phyloP scores from a whole-genome alignment of 2,888 invertebrate species.

The Cosmia trapezina region DNA sequence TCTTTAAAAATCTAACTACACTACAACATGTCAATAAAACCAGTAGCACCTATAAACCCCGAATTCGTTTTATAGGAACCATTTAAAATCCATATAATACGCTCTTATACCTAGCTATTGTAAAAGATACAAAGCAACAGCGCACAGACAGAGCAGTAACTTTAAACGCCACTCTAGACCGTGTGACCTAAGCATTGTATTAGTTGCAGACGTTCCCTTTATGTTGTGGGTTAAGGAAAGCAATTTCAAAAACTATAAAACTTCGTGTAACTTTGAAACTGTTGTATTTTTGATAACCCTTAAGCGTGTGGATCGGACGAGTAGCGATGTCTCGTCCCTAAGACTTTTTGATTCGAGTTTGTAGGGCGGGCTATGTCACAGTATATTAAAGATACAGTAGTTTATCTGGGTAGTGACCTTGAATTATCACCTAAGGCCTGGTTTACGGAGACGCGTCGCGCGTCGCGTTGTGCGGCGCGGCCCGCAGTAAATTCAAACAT shows the following conservation, averaged over 20 bases:
- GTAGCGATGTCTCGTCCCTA: conserved; percentile 20
- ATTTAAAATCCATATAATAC: conserved; percentile 36
- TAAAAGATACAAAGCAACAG: conserved; percentile 19
- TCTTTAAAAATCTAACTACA: conserved; percentile 24
- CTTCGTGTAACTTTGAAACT: conserved; percentile 53
- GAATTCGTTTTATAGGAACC: conserved; percentile 38
- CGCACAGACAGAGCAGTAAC: conserved; percentile 44
- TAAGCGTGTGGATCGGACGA: conserved; percentile 4
- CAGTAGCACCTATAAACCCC: conserved; percentile 15
- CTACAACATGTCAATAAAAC: conserved; percentile 25
- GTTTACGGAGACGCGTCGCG: too few species aligned
- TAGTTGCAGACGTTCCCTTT: conserved; percentile 54
- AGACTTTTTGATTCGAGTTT: conserved; percentile 42
- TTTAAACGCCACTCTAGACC: conserved; percentile 49
- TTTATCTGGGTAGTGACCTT: too few species aligned
- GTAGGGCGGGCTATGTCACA: neutral
- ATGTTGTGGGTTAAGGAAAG: conserved; percentile 50
- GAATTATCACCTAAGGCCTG: too few species aligned
- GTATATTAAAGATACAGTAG: too few species aligned
- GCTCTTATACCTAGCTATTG: conserved; percentile 21
- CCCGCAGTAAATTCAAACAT: too few species aligned
- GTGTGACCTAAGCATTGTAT: conserved; percentile 52
- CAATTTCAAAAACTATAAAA: conserved; percentile 59
- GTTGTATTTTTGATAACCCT: conserved; percentile 56
- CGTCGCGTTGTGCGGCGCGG: too few species aligned